Evolutionary conservation across 2,888 invertebrate species (phyloP).

Genomic region (Athalia circularis): DNA sequence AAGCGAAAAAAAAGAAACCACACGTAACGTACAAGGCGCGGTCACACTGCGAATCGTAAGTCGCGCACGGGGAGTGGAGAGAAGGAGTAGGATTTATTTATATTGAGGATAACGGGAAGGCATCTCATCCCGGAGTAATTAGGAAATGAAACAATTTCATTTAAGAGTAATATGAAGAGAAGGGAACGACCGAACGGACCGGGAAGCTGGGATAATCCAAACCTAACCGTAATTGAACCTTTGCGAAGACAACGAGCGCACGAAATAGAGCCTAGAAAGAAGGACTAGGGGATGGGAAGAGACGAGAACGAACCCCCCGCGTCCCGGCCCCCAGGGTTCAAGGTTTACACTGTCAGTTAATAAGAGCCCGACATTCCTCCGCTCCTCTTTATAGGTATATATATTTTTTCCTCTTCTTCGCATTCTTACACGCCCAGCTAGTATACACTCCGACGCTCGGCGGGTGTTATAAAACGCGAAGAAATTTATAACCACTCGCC

Average conservation of each 20-base stretch:
- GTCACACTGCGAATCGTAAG: no score
- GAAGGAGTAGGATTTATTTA: not conserved
- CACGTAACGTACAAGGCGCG: no score
- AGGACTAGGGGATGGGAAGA: constrained; percentile 46
- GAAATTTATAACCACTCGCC: no score
- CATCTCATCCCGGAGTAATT: not conserved
- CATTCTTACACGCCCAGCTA: constrained; percentile 24
- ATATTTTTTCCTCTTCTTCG: not conserved
- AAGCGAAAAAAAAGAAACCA: no score
- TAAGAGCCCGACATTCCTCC: constrained; percentile 6
- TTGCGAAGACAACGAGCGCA: constrained; percentile 44
- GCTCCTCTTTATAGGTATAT: not conserved
- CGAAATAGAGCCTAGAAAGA: no score
- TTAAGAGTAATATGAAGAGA: constrained; percentile 14
- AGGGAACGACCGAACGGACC: constrained; percentile 3
- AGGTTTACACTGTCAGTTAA: constrained; percentile 46
- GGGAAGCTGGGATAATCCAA: constrained; percentile 38
- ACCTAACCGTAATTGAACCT: constrained; percentile 42
- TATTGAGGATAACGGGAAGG: not conserved
- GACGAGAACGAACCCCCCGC: constrained; percentile 25
- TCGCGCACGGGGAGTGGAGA: not conserved
- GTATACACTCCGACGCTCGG: not conserved
- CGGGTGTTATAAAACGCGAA: no score
- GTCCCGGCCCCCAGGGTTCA: constrained; percentile 30
- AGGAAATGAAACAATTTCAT: constrained; percentile 30